Evolutionary conservation across 2,797 vertebrate species (phyloP), one percentile per base, ranked within the genome.

Genomic region (Harpagifer antarcticus): DNA sequence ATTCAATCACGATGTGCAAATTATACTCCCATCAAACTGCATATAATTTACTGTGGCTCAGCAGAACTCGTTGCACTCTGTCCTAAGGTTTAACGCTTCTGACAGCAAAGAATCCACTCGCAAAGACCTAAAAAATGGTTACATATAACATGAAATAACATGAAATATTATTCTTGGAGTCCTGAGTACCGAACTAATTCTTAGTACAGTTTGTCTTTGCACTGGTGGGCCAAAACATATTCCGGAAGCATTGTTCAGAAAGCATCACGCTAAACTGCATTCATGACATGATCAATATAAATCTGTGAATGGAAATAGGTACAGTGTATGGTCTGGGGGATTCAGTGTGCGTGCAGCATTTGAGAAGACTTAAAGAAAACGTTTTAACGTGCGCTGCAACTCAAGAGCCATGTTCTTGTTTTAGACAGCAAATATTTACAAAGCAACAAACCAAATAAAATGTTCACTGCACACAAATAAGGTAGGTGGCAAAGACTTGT

Each of bases 381-480:
- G 4, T 88, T 87, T 82, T 83, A 90, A 87, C 83, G 89, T 87
- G 83, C 11, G 50, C 87, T 74, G 79, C 74, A 77, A 71, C 86
- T 90, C 86, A 23, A 85, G 89, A 90, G 79, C 78, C 91, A 82
- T 87, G 86, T 82, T 92, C 91, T 91, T 89, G 86, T 93, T 93
- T 93, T 92, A 93, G 91, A 89, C 73, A 75, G 91, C 91, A 94
- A 95, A 95, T 94, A 94, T 93, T 94, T 90, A 93, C 86, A 78
- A 84, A 91, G 78, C 78, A 31, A 31, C 14, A 10, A 23, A 92
- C 93, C 93, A 94, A 93, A 75, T 70, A 85, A 93, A 93, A 93
- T 89, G 87, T 91, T 88, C 84, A 27, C 76, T 78, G 88, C 78
- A 91, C 92, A 76, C 75, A 92, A 93, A 93, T 91, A 93, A 86